phyloP scores from a whole-genome alignment of 2,888 invertebrate species.

The Monochamus alternatus region DNA sequence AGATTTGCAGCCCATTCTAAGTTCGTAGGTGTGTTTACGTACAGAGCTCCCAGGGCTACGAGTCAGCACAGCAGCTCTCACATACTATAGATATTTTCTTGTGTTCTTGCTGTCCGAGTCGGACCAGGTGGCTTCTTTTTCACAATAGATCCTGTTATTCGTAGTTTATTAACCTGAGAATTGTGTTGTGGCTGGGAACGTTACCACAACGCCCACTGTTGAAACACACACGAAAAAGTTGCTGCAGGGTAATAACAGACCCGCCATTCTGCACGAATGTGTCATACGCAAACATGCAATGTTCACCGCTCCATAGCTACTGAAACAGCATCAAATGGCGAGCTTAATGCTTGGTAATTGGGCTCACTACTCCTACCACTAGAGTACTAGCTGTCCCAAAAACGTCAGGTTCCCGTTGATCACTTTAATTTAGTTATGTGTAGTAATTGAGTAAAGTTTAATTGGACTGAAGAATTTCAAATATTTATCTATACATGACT shows the following conservation, averaged over 20 bases:
- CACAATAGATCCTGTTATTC: background rate
- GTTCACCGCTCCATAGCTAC: no score
- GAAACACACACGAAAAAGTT: conserved; percentile 35
- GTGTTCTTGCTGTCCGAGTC: conserved; percentile 13
- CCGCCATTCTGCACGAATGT: no score
- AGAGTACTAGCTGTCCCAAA: background rate
- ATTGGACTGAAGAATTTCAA: no score
- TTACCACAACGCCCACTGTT: conserved; percentile 22
- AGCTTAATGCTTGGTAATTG: background rate
- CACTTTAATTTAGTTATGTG: no score
- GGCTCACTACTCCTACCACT: background rate
- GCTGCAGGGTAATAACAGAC: no score
- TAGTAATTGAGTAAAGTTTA: no score
- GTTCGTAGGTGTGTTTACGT: conserved; percentile 1
- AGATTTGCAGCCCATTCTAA: background rate
- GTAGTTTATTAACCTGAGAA: conserved; percentile 7
- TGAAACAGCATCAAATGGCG: no score
- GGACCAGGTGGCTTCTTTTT: conserved; percentile 20
- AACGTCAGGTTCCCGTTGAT: no score
- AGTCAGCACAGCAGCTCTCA: background rate
- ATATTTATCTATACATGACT: no score
- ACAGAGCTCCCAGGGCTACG: background rate
- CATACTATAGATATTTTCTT: conserved; percentile 1
- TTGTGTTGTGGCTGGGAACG: conserved; percentile 8
- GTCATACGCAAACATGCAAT: no score